Evolutionary conservation across 1,140 invertebrate species (phyloP), one percentile per base, ranked within the genome.

Genomic region (Danaus melanippus): DNA sequence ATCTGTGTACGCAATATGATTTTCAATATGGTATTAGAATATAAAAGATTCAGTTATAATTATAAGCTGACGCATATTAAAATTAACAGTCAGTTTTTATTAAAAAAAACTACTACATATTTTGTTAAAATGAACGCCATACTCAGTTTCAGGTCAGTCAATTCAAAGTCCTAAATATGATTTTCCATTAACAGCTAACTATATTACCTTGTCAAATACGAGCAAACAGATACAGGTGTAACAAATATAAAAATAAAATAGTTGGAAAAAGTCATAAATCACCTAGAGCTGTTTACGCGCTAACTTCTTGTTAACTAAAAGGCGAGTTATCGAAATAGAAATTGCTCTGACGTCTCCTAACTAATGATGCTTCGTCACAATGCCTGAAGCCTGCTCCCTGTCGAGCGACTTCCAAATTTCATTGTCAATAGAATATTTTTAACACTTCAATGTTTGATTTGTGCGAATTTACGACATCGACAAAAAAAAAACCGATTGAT

Each of bases 371-470:
- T 47, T 53, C 56, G 57, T 67, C 69, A 81, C 73, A 86, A 82
- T 74, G 74, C 66, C 56, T 58, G 54, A 57, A 69, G 53, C 61
- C 50, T 55, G 66, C 72, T 78, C 79, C 73, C 75, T 69, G 75
- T 73, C 62, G 73, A 60, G 69, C 67, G 67, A 73, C 73, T 74
- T 74, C 63, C 55, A 57, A 78, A 71, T 57, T 66, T 58, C 69
- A 71, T 83, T 84, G 79, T 84, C 55, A 71, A 68, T 62, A 60
- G 59, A 68, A 76, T 32, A 84, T 71, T 76, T 80, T 81, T 84
- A 84, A 84, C 84, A 84, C 81, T 84, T 82, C 79, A 84, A 74
- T 84, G 67, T 86, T 86, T 84, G 84, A 86, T 86, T 81, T 84
- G 84, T 79, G 76, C 74, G 81, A 83, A 84, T 83, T 74, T 74